Percentiles rank a stretch among this genome's conserved stretches.
These are phyloP conservation scores for Neotoxoptera formosana DNA, from an alignment of 1,140 invertebrate species.

Conservation along the genomic window DNA sequence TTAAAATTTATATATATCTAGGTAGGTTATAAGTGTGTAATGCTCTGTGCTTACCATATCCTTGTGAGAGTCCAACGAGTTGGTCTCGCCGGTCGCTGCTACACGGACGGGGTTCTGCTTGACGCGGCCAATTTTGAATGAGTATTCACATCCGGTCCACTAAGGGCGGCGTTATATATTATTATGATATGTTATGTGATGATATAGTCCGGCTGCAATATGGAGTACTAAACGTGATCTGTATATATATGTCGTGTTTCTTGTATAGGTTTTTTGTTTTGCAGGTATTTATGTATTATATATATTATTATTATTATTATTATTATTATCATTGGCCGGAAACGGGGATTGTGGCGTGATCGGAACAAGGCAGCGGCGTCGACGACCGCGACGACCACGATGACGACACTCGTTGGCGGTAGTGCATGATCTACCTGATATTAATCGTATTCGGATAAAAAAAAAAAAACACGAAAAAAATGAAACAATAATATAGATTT, in stretches of 20 bases:
- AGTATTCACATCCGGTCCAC: slow-evolving; percentile 44
- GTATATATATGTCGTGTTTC: no score
- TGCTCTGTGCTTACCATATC: slow-evolving; percentile 46
- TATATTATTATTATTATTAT: background rate
- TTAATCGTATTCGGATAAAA: no score
- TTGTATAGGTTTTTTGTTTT: background rate
- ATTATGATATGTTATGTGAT: background rate
- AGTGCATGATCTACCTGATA: background rate
- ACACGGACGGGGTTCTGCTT: slow-evolving; percentile 53
- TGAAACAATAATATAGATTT: background rate
- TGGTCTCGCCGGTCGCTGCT: slow-evolving; percentile 38
- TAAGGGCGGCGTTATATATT: background rate
- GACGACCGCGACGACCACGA: background rate
- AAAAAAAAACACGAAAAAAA: background rate
- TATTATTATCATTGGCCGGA: background rate
- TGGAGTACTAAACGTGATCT: background rate
- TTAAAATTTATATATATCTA: no score
- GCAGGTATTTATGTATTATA: background rate
- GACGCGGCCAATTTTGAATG: slow-evolving; percentile 55
- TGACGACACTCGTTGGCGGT: background rate
- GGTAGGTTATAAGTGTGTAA: background rate
- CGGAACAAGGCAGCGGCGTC: background rate
- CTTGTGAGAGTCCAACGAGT: slow-evolving; percentile 51
- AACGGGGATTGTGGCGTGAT: background rate
- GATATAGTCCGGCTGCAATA: background rate